Conservation (phyloP, 2,888 invertebrate species). For the Hypercompe scribonia region DNA sequence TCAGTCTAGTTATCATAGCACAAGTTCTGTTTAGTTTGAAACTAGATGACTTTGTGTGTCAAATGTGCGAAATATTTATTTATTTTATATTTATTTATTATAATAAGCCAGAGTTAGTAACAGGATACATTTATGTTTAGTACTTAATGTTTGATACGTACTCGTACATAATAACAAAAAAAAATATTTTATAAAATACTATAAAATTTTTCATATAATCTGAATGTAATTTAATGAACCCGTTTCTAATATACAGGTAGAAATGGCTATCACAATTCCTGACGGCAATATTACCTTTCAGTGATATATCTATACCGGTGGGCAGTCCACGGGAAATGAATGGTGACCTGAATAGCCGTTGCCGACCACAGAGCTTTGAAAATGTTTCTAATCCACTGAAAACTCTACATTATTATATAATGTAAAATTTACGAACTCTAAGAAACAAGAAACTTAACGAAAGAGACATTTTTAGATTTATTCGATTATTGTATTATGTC, state of each 20-base stretch:
- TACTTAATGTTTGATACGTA: too few relatives aligned
- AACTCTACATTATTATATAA: not conserved
- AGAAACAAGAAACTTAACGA: not conserved
- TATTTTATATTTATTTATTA: too few relatives aligned
- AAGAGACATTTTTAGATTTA: not conserved
- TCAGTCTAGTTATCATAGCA: too few relatives aligned
- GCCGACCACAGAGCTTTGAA: slow-evolving; percentile 7
- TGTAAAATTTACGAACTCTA: too few relatives aligned
- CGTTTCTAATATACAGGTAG: not conserved
- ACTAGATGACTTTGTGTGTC: too few relatives aligned
- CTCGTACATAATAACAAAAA: too few relatives aligned
- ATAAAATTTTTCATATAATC: not conserved
- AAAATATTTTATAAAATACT: not conserved
- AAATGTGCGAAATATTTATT: too few relatives aligned
- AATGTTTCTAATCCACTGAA: slow-evolving; percentile 6
- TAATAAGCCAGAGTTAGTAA: too few relatives aligned
- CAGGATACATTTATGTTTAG: too few relatives aligned
- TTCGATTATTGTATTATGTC: not conserved
- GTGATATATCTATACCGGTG: slow-evolving; percentile 11
- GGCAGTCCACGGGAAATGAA: slow-evolving; percentile 17
- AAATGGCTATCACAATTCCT: slow-evolving; percentile 1
- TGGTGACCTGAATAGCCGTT: slow-evolving; percentile 14
- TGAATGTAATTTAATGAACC: not conserved
- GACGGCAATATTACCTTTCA: slow-evolving; percentile 13
- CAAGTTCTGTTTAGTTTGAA: too few relatives aligned